These are phyloP conservation scores for Actinemys pallida DNA, from an alignment of 2,113 vertebrate species.

Conservation along the genomic window DNA sequence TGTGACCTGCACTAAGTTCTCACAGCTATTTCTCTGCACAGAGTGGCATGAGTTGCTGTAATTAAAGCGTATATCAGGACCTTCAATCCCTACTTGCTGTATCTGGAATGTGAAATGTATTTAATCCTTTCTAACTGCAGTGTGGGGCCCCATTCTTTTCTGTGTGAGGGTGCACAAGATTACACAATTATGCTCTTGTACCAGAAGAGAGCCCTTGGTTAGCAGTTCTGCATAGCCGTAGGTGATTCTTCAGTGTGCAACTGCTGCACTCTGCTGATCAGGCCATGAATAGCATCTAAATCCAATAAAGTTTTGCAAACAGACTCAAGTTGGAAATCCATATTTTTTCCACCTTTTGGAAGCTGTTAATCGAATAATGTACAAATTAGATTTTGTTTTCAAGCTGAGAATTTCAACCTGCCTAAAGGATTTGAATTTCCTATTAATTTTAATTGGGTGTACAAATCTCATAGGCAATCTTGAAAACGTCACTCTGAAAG, in stretches of 20 bases:
- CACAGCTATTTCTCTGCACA: neutral
- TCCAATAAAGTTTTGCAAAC: accelerated
- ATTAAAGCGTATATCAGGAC: accelerated
- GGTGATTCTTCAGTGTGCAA: neutral
- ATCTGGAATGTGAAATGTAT: neutral
- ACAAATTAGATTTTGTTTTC: neutral
- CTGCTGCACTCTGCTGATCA: conserved; percentile 67
- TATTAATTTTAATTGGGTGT: neutral
- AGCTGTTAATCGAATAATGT: neutral
- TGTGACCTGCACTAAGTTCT: neutral
- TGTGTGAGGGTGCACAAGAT: accelerated
- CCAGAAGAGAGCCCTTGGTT: neutral
- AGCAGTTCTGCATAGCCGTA: accelerated
- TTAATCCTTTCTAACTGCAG: neutral
- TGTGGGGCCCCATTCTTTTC: neutral
- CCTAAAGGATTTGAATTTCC: neutral
- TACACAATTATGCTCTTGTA: neutral
- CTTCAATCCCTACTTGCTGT: neutral
- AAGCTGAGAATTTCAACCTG: neutral
- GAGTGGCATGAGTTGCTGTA: neutral
- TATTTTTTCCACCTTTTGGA: neutral
- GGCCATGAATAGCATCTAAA: neutral
- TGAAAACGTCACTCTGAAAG: neutral
- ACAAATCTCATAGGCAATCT: neutral
- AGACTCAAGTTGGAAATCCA: accelerated